phyloP scores from a whole-genome alignment of 2,113 vertebrate genomes.

The Grus americana region DNA sequence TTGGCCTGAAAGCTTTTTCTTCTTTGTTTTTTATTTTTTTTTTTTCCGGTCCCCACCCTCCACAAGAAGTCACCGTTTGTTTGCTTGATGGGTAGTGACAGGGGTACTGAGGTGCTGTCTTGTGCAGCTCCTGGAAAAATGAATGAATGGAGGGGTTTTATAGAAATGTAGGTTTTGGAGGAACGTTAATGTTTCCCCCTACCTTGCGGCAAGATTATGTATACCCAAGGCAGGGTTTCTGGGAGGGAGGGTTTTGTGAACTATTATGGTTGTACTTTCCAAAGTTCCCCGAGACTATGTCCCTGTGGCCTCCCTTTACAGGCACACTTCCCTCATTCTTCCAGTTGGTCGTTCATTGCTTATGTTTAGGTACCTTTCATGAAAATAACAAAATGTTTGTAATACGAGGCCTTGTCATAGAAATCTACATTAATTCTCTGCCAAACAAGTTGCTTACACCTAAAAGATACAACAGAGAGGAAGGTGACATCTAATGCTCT shows the following conservation, averaged over 20 bases:
- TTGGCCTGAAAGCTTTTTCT: neutral
- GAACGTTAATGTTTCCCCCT: neutral
- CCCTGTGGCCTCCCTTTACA: neutral
- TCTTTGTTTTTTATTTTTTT: too few species aligned
- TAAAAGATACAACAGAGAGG: rapidly evolving
- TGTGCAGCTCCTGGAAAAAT: rapidly evolving
- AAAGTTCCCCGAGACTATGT: neutral
- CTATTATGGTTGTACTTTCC: rapidly evolving
- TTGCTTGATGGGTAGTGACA: neutral
- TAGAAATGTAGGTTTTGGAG: neutral
- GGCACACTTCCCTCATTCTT: neutral
- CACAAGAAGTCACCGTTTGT: neutral
- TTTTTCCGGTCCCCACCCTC: too few species aligned
- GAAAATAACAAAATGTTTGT: neutral
- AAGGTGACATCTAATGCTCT: neutral
- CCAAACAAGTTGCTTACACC: neutral
- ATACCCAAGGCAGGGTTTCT: neutral
- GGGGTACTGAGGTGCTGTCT: neutral
- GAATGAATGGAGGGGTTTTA: rapidly evolving
- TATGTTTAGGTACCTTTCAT: neutral
- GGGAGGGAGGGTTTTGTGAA: neutral
- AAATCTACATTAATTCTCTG: neutral
- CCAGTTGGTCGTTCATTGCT: rapidly evolving
- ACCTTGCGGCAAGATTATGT: neutral
- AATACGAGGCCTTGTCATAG: neutral